Evolutionary conservation across 2,888 invertebrate genomes (phyloP).

Genomic region (Vandiemenella viatica): DNA sequence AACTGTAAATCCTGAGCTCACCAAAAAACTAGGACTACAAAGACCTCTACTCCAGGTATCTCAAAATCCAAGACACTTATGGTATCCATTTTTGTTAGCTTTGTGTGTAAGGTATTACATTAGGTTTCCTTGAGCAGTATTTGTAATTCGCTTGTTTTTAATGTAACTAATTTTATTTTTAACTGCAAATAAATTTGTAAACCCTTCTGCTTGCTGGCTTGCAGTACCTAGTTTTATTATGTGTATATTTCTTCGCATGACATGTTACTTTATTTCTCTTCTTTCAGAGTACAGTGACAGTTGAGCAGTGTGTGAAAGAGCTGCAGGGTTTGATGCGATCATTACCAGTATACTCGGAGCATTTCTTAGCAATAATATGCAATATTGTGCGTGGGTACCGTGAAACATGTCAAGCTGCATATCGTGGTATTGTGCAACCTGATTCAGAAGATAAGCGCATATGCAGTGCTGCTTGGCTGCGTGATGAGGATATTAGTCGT

Average conservation of each 20-base stretch:
- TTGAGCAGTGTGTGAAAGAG: conserved; percentile 50
- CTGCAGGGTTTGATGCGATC: conserved; percentile 51
- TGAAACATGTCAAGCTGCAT: conserved; percentile 58
- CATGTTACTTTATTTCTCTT: conserved; percentile 8
- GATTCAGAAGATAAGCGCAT: conserved; percentile 63
- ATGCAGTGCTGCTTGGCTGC: conserved; percentile 76
- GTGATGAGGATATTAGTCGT: conserved; percentile 86
- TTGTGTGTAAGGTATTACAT: too few relatives aligned
- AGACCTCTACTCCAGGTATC: conserved; percentile 50
- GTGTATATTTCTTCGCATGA: too few relatives aligned
- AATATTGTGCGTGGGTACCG: conserved; percentile 55
- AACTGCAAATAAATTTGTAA: too few relatives aligned
- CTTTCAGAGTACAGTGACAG: conserved; percentile 53
- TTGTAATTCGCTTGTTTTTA: too few relatives aligned
- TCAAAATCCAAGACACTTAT: too few relatives aligned
- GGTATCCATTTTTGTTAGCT: too few relatives aligned
- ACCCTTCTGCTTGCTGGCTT: too few relatives aligned
- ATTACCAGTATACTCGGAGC: conserved; percentile 57
- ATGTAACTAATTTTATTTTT: too few relatives aligned
- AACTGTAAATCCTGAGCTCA: conserved; percentile 50
- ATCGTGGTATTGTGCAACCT: conserved; percentile 59
- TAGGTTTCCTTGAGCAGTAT: too few relatives aligned
- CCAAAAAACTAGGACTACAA: conserved; percentile 42
- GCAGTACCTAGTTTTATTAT: too few relatives aligned
- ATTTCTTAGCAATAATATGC: conserved; percentile 55